A percentile compares a stretch with the other conserved stretches of the same genome.
Evolutionary conservation across 2,113 vertebrate species (phyloP).

Genomic region (Ciconia maguari): DNA sequence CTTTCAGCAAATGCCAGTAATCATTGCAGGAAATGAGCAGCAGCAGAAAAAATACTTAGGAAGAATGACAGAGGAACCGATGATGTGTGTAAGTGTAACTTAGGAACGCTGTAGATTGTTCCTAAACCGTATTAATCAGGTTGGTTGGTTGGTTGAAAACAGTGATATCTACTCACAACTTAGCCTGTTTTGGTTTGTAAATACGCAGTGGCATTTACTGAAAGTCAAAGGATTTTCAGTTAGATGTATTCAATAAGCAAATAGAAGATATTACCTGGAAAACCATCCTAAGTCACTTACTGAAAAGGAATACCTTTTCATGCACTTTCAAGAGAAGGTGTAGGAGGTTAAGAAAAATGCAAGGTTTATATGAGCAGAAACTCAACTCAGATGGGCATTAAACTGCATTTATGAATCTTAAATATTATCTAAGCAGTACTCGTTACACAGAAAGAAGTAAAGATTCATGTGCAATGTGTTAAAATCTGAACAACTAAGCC

Average conservation of each 20-base stretch:
- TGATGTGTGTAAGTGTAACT: slow-evolving; percentile 88
- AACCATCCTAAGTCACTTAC: not conserved
- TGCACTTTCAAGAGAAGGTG: not conserved
- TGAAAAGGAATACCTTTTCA: not conserved
- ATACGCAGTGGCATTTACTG: not conserved
- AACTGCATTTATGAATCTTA: not conserved
- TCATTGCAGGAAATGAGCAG: slow-evolving; percentile 83
- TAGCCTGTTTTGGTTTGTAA: not conserved
- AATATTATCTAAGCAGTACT: not conserved
- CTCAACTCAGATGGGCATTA: not conserved
- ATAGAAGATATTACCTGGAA: not conserved
- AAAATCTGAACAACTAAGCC: too few species aligned
- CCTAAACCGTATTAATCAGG: not conserved
- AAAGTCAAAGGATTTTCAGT: not conserved
- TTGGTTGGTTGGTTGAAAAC: not conserved
- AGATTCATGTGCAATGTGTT: too few species aligned
- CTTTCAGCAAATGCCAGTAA: slow-evolving; percentile 89
- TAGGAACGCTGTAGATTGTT: not conserved
- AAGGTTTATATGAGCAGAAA: not conserved
- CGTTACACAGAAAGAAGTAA: not conserved
- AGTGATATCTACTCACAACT: not conserved
- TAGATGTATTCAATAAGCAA: not conserved
- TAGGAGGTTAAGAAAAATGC: not conserved
- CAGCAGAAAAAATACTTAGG: slow-evolving; percentile 92
- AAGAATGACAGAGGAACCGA: slow-evolving; percentile 84